These are phyloP conservation scores for Dolichoris vasculosae DNA, from an alignment of 1,140 invertebrate species.

Conservation along the genomic window DNA sequence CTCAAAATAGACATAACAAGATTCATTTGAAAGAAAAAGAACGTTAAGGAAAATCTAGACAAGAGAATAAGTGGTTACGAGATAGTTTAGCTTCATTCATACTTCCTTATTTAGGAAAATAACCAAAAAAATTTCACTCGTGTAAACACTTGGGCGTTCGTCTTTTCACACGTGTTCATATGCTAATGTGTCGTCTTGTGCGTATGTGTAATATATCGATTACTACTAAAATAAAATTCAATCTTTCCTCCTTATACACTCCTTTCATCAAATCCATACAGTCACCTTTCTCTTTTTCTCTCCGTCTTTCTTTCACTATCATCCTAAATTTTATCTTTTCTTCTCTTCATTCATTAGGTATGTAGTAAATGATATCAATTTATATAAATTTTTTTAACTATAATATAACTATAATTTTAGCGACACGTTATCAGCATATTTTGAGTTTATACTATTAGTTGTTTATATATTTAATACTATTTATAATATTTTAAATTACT, in stretches of 20 bases:
- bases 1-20: constrained; percentile 68
- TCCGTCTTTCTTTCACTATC: background rate
- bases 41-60: constrained; percentile 42
- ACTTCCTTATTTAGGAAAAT: constrained; percentile 58
- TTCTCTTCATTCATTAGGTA: constrained; percentile 39
- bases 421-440: no score
- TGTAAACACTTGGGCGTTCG: constrained; percentile 65
- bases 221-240: constrained; percentile 66
- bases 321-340: constrained; percentile 2
- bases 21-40: constrained; percentile 55
- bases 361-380: no score
- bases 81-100: background rate
- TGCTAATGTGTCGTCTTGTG: no score
- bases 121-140: constrained; percentile 70
- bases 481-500: no score
- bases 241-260: constrained; percentile 37
- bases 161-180: constrained; percentile 46
- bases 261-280: background rate
- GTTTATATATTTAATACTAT: no score
- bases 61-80: constrained; percentile 55
- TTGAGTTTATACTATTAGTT: no score
- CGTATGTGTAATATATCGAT: constrained; percentile 71
- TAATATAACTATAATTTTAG: no score
- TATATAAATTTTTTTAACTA: no score
- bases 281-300: background rate